Evolutionary conservation across 2,113 vertebrate species (phyloP), one percentile per base, ranked within the genome.

Genomic region (Calidris pugnax): DNA sequence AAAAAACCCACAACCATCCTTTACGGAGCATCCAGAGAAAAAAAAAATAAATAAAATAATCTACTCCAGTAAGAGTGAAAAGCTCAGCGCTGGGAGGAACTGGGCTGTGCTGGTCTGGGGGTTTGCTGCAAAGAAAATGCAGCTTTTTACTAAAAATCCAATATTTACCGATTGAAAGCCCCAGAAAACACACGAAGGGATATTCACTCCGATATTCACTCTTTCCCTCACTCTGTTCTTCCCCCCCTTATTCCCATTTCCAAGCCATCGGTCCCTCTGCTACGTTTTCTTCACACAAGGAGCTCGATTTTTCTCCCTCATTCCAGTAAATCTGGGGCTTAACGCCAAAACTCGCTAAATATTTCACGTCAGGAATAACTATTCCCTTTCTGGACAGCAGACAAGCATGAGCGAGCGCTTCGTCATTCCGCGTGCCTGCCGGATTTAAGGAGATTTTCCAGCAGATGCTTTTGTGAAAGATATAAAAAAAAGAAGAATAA

Each of bases 371-470:
- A 33, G 75, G 71, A 53, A 69, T 15, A 66, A 60, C 73, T 21
- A 79, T 35, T 57, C 71, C 53, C 57, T 47, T 53, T 56, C 17
- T 85, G 93, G 78, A 35, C 15, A 7, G 71, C 71, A 39, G 72
- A n/a, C 67, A 50, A 35, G 85, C 48, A 22, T 0, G 33, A 93
- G 32, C 4, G 5, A 20, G 81, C 0, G 74, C 78, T 89, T 66
- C 0, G 4, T 62, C 81, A 45, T 12, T 7, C 89, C 0, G 0
- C 9, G 0, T 4, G 45, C 68, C 64, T 53, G 13, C 35, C 53
- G 16, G 17, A 22, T 9, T 74, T 26, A n/a, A 51, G 5, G 3
- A 15, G 67, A 23, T 50, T 43, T 64, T 26, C 17, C n/a, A 37
- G 77, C 47, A 56, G 74, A n/a, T 37, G 57, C 33, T 90, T 41